Percentiles rank a stretch among this genome's conserved stretches.
These are phyloP conservation scores for Australoheros scitulus DNA, from an alignment of 2,113 vertebrate genomes.

Conservation along the genomic window DNA sequence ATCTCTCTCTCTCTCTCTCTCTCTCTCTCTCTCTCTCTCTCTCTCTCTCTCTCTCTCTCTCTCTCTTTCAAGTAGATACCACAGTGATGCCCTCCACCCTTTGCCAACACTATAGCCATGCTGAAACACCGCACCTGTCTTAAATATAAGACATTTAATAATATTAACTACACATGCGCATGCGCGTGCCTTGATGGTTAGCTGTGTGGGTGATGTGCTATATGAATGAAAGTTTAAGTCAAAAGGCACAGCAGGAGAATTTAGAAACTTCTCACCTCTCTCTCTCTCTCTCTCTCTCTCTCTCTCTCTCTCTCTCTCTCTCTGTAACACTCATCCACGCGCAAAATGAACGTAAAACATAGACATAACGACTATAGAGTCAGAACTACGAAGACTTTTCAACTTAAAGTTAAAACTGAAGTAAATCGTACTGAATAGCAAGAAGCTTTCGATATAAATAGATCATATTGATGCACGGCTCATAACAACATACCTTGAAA, in stretches of 20 bases:
- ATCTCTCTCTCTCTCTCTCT: not conserved
- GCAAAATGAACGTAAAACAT: slow-evolving; percentile 2
- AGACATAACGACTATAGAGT: slow-evolving; percentile 22
- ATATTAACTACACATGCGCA: not conserved
- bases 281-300: not conserved
- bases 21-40: no score
- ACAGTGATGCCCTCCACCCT: not conserved
- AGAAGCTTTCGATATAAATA: slow-evolving; percentile 14
- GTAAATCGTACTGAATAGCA: not conserved
- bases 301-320: not conserved
- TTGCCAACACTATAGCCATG: not conserved
- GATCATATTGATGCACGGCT: slow-evolving; percentile 16
- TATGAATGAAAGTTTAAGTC: not conserved
- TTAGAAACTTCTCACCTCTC: not conserved
- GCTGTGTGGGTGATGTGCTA: not conserved
- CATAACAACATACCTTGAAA: slow-evolving; percentile 64
- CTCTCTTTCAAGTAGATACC: not conserved
- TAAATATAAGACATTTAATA: not conserved
- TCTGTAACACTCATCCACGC: not conserved
- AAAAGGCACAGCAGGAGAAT: not conserved
- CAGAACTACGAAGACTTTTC: not conserved
- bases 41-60: no score
- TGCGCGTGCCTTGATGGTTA: not conserved
- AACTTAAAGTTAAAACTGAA: slow-evolving; percentile 21
- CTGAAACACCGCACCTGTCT: slow-evolving; percentile 32